phyloP scores from a whole-genome alignment of 2,888 invertebrate species.

The Tricholauxania praeusta region DNA sequence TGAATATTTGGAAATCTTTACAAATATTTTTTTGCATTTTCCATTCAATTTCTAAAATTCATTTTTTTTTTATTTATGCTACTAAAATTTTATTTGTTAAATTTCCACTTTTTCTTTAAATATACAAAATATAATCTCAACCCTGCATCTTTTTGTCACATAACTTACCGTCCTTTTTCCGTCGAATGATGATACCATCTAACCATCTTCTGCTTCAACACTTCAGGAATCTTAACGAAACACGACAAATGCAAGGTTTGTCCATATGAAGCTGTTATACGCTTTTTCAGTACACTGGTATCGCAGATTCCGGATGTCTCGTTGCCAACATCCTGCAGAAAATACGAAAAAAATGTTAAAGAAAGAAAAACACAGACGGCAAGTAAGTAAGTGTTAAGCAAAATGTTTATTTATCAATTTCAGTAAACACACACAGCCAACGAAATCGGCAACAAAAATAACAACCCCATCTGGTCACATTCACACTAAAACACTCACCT shows the following conservation, averaged over 20 bases:
- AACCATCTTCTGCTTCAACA: conserved; percentile 82
- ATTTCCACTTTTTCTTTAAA: neutral
- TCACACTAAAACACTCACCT: conserved; percentile 51
- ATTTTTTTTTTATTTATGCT: no score
- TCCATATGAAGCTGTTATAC: conserved; percentile 91
- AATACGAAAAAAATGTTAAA: conserved; percentile 20
- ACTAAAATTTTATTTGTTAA: neutral
- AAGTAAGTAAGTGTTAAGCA: conserved; percentile 22
- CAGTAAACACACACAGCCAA: conserved; percentile 20
- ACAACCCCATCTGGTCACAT: neutral
- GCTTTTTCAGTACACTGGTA: conserved; percentile 88
- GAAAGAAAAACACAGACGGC: conserved; percentile 65
- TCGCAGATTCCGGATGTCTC: conserved; percentile 92
- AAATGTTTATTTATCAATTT: conserved; percentile 41
- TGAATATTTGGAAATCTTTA: no score
- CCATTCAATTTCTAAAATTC: no score
- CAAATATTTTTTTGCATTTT: neutral
- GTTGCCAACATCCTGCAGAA: conserved; percentile 88
- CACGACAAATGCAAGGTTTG: conserved; percentile 93
- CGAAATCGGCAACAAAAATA: conserved; percentile 22
- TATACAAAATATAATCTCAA: neutral
- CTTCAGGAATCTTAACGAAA: conserved; percentile 90
- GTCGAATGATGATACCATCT: conserved; percentile 91
- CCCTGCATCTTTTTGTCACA: conserved; percentile 18
- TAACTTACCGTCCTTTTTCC: conserved; percentile 79